These are phyloP conservation scores for Drosophila murphyi DNA, from an alignment of 1,140 invertebrate genomes.

Conservation along the genomic window DNA sequence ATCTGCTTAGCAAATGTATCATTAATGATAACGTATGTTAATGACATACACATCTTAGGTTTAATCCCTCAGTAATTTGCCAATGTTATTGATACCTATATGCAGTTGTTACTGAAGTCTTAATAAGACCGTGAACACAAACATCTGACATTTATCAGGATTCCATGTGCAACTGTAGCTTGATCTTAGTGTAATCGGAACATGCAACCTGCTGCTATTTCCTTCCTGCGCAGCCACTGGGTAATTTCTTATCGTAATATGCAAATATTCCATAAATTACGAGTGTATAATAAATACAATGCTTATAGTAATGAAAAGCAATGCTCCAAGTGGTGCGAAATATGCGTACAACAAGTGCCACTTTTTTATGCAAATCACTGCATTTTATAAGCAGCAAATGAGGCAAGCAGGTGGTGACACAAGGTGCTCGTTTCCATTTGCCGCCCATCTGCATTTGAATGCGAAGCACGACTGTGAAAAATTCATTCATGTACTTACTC, in stretches of 20 bases:
- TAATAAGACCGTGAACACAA: not conserved
- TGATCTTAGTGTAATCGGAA: not conserved
- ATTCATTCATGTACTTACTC: conserved; percentile 57
- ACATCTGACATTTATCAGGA: not conserved
- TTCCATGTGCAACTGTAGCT: not conserved
- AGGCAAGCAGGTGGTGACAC: conserved; percentile 38
- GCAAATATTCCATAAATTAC: conserved; percentile 65
- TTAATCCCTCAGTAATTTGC: not conserved
- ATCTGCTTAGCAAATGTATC: not conserved
- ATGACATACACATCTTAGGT: too few species aligned
- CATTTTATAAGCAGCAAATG: conserved; percentile 59
- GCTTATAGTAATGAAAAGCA: conserved; percentile 42
- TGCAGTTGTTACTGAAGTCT: not conserved
- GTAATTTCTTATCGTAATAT: conserved; percentile 45
- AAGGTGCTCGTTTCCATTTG: conserved; percentile 15
- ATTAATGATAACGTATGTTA: too few species aligned
- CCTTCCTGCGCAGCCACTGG: not conserved
- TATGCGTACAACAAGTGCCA: conserved; percentile 68
- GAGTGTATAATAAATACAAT: conserved; percentile 63
- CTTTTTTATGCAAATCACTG: conserved; percentile 67
- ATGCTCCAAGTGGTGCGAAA: conserved; percentile 58
- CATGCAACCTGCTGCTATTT: not conserved
- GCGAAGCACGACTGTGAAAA: conserved; percentile 62
- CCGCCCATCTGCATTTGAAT: conserved; percentile 49
- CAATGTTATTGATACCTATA: not conserved